A percentile compares a stretch with the other conserved stretches of the same genome.
These are phyloP conservation scores for Mesocentrotus franciscanus DNA, from an alignment of 53 echinoderm and acorn worm species.

Conservation along the genomic window DNA sequence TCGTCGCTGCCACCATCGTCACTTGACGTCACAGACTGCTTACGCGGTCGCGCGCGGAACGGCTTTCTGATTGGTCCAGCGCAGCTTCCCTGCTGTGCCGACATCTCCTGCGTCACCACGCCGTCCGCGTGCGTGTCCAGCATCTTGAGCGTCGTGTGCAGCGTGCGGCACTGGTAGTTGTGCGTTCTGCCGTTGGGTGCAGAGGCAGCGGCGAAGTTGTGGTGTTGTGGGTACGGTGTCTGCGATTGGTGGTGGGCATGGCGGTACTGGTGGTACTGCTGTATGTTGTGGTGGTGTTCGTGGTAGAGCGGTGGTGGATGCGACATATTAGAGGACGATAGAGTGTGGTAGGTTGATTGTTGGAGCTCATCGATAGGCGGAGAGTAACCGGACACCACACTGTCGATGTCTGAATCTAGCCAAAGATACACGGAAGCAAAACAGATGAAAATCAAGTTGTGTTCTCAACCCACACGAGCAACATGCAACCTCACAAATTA, in stretches of 20 bases:
- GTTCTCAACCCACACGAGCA: background rate
- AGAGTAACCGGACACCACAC: slow-evolving; percentile 65
- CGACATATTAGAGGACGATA: background rate
- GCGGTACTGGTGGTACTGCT: slow-evolving; percentile 3
- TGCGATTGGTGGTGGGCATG: slow-evolving; percentile 9
- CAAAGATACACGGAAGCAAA: slow-evolving; percentile 17
- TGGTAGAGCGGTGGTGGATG: slow-evolving; percentile 42
- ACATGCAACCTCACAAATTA: background rate
- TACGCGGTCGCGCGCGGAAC: slow-evolving; percentile 77
- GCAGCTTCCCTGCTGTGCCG: slow-evolving; percentile 29
- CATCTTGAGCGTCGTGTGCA: slow-evolving; percentile 71
- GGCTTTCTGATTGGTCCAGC: slow-evolving; percentile 63
- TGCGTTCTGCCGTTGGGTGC: slow-evolving; percentile 70
- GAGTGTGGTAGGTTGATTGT: background rate
- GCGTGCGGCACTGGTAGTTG: slow-evolving; percentile 80
- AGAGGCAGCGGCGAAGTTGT: background rate
- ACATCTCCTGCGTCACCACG: slow-evolving; percentile 42
- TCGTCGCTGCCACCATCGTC: slow-evolving; percentile 74
- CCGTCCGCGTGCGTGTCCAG: slow-evolving; percentile 62
- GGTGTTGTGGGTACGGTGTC: slow-evolving; percentile 29
- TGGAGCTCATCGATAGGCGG: slow-evolving; percentile 22
- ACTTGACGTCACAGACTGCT: slow-evolving; percentile 59
- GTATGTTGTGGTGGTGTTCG: slow-evolving; percentile 58
- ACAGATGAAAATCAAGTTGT: background rate
- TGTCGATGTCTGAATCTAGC: slow-evolving; percentile 73